Conservation (phyloP, 2,113 vertebrate species). For the Pterocles orientalis region DNA sequence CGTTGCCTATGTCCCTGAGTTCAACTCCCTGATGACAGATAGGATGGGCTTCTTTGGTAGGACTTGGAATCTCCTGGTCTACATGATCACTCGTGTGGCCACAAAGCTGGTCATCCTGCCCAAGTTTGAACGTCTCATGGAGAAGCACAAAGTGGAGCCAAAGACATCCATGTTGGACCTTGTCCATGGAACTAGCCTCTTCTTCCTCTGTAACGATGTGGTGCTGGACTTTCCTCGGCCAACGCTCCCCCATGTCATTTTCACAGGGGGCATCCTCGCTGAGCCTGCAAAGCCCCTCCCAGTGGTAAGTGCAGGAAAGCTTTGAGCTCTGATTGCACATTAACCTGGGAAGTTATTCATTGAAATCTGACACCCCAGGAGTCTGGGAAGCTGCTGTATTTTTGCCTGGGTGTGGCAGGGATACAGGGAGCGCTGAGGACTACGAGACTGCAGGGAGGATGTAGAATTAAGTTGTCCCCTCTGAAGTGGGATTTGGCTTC, state of each 20-base stretch:
- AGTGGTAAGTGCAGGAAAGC: conserved; percentile 49
- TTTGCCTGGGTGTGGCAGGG: background rate
- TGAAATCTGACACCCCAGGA: background rate
- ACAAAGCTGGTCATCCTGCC: conserved; percentile 70
- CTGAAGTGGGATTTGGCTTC: background rate
- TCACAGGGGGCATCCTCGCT: conserved; percentile 56
- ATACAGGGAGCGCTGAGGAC: background rate
- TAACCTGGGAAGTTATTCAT: background rate
- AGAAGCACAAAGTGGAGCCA: conserved; percentile 41
- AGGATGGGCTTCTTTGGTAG: conserved; percentile 66
- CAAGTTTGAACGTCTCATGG: conserved; percentile 67
- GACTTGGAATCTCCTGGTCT: conserved; percentile 68
- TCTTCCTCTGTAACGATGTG: conserved; percentile 68
- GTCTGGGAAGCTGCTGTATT: background rate
- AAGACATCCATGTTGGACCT: conserved; percentile 63
- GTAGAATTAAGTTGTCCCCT: background rate
- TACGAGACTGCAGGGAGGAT: background rate
- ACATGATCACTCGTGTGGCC: conserved; percentile 57
- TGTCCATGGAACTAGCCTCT: conserved; percentile 64
- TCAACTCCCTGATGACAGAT: conserved; percentile 74
- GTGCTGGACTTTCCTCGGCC: conserved; percentile 70
- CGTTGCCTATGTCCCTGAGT: conserved; percentile 69
- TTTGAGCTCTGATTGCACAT: background rate
- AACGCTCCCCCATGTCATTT: conserved; percentile 60
- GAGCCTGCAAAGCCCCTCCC: conserved; percentile 56